These are phyloP conservation scores for Drosophila bocqueti DNA, from an alignment of 1,140 invertebrate genomes.

Conservation along the genomic window DNA sequence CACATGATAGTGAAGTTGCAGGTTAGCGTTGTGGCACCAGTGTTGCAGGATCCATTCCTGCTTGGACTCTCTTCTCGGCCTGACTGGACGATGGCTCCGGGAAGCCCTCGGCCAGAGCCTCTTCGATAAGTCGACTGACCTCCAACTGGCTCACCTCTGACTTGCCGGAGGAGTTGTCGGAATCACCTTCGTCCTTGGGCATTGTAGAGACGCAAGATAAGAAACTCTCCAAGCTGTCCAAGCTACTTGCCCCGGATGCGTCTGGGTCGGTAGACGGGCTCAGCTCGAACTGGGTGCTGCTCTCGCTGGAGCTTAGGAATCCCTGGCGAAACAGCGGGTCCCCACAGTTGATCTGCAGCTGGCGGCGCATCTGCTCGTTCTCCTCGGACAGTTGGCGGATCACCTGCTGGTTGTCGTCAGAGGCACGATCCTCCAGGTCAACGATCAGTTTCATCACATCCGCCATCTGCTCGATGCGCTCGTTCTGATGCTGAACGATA, in stretches of 20 bases:
- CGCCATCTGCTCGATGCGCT: slow-evolving; percentile 56
- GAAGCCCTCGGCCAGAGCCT: slow-evolving; percentile 23
- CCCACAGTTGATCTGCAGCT: slow-evolving; percentile 49
- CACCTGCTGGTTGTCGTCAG: slow-evolving; percentile 28
- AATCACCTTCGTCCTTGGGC: slow-evolving; percentile 7
- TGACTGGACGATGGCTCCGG: neutral
- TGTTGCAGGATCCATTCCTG: neutral
- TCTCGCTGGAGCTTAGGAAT: slow-evolving; percentile 7
- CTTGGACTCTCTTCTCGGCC: neutral
- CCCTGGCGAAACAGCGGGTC: slow-evolving; percentile 32
- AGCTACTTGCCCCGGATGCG: slow-evolving; percentile 6
- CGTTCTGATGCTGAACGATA: slow-evolving; percentile 40
- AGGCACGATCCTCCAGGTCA: slow-evolving; percentile 40
- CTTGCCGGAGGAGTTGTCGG: neutral
- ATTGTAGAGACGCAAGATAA: slow-evolving; percentile 40
- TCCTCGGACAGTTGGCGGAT: slow-evolving; percentile 46
- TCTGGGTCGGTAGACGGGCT: neutral
- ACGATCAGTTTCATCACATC: slow-evolving; percentile 41
- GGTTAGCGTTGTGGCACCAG: neutral
- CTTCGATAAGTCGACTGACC: slow-evolving; percentile 21
- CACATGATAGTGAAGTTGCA: neutral
- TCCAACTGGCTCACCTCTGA: slow-evolving; percentile 30
- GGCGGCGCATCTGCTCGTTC: slow-evolving; percentile 53
- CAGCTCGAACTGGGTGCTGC: slow-evolving; percentile 48
- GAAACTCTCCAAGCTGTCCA: slow-evolving; percentile 49